A percentile compares a stretch with the other conserved stretches of the same genome.
Conservation (phyloP, 2,113 vertebrate genomes). For the Cyprichromis sp. region DNA sequence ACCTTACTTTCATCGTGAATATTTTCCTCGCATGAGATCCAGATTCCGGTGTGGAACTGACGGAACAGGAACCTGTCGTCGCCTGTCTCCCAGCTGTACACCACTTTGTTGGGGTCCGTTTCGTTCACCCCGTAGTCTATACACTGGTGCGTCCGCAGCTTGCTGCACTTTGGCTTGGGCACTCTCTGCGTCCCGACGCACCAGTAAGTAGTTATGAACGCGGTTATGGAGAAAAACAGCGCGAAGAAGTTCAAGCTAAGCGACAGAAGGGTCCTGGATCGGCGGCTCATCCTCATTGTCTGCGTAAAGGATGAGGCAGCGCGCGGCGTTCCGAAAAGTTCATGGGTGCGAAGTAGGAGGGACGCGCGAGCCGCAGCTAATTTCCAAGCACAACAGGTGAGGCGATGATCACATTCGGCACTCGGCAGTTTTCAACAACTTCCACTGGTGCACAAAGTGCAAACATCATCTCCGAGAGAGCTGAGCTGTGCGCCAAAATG, state of each 20-base stretch:
- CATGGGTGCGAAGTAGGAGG: neutral
- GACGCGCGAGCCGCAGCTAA: neutral
- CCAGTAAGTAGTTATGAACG: slow-evolving; percentile 90
- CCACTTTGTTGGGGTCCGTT: slow-evolving; percentile 77
- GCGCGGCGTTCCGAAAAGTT: slow-evolving; percentile 11
- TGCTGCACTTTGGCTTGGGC: slow-evolving; percentile 70
- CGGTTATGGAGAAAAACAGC: slow-evolving; percentile 74
- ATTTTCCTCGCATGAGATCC: slow-evolving; percentile 90
- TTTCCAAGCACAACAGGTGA: neutral
- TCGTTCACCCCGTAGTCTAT: slow-evolving; percentile 85
- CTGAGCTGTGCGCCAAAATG: neutral
- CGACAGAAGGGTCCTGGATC: slow-evolving; percentile 84
- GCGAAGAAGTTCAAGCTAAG: slow-evolving; percentile 77
- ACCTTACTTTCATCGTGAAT: slow-evolving; percentile 80
- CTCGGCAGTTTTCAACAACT: neutral
- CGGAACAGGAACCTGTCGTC: slow-evolving; percentile 88
- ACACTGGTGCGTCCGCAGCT: slow-evolving; percentile 78
- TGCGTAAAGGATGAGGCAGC: slow-evolving; percentile 4
- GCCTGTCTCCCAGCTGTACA: slow-evolving; percentile 93
- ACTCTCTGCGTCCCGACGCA: slow-evolving; percentile 88
- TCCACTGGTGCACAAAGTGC: neutral
- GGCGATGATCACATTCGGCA: neutral
- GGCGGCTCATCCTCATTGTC: slow-evolving; percentile 86
- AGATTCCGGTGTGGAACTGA: slow-evolving; percentile 91
- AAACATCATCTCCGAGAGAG: neutral